Evolutionary conservation across 2,888 invertebrate genomes (phyloP).

Genomic region (Anticlea derivata): DNA sequence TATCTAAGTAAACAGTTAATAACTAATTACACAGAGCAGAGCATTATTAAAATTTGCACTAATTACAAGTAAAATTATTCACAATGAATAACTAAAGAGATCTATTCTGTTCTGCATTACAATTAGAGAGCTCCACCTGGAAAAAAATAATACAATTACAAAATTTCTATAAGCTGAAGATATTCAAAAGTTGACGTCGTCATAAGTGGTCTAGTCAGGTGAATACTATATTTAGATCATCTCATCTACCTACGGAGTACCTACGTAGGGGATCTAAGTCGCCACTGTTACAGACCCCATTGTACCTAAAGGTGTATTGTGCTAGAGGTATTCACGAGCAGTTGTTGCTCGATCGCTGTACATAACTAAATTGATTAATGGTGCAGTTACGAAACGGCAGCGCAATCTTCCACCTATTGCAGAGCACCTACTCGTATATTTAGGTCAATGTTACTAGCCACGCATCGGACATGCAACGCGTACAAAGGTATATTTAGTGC

Average conservation of each 20-base stretch:
- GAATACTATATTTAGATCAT: too few species aligned
- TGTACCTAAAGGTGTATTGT: slow-evolving; percentile 1
- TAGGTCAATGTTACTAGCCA: slow-evolving; percentile 53
- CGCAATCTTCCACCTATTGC: slow-evolving; percentile 18
- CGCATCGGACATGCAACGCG: slow-evolving; percentile 24
- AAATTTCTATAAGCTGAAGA: too few species aligned
- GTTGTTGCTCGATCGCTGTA: slow-evolving; percentile 37
- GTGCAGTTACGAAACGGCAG: slow-evolving; percentile 46
- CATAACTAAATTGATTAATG: slow-evolving; percentile 59
- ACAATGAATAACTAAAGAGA: slow-evolving; percentile 71
- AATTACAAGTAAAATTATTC: slow-evolving; percentile 64
- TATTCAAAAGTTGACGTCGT: too few species aligned
- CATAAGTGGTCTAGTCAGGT: too few species aligned
- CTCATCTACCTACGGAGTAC: too few species aligned
- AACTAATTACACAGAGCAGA: slow-evolving; percentile 57
- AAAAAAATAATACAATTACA: slow-evolving; percentile 34
- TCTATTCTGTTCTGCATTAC: slow-evolving; percentile 73
- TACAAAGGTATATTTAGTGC: slow-evolving; percentile 10
- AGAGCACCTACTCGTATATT: slow-evolving; percentile 38
- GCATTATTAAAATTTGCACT: slow-evolving; percentile 68
- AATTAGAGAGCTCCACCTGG: slow-evolving; percentile 52
- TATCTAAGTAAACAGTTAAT: slow-evolving; percentile 41
- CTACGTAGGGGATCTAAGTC: too few species aligned
- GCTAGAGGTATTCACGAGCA: slow-evolving; percentile 29
- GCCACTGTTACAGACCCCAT: not conserved